Evolutionary conservation across 2,797 vertebrate species (phyloP).

Genomic region (Xiphophorus birchmanni): DNA sequence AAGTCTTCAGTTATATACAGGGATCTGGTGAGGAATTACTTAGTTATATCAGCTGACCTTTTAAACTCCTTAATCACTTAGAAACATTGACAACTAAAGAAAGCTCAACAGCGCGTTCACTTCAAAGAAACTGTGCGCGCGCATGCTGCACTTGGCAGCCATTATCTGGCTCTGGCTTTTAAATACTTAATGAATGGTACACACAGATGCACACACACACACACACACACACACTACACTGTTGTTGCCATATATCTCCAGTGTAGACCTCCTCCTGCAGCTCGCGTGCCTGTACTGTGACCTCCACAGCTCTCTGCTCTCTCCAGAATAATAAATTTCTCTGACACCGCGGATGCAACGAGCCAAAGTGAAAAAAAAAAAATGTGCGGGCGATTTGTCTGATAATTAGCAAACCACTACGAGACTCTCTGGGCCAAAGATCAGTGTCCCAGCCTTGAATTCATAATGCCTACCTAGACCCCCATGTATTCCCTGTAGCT

Average conservation of each 20-base stretch:
- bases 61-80: neutral
- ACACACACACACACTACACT: constrained; percentile 1
- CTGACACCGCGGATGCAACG: constrained; percentile 54
- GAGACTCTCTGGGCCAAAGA: neutral
- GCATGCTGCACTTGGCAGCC: constrained; percentile 50
- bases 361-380: constrained; percentile 12
- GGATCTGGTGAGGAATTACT: neutral
- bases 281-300: constrained; percentile 69
- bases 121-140: constrained; percentile 5
- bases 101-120: constrained; percentile 4
- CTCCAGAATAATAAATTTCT: constrained; percentile 79
- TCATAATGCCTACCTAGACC: neutral
- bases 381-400: constrained; percentile 75
- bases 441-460: neutral
- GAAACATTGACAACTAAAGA: neutral
- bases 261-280: constrained; percentile 72
- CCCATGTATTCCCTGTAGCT: neutral
- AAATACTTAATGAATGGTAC: constrained; percentile 66
- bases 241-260: constrained; percentile 76
- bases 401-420: constrained; percentile 71
- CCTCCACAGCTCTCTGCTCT: constrained; percentile 73
- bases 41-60: too few species aligned
- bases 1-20: neutral
- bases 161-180: constrained; percentile 59
- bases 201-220: constrained; percentile 3